Percentiles rank a stretch among this genome's conserved stretches.
phyloP scores from a whole-genome alignment of 2,888 invertebrate genomes.

The Heliconius ismenius region DNA sequence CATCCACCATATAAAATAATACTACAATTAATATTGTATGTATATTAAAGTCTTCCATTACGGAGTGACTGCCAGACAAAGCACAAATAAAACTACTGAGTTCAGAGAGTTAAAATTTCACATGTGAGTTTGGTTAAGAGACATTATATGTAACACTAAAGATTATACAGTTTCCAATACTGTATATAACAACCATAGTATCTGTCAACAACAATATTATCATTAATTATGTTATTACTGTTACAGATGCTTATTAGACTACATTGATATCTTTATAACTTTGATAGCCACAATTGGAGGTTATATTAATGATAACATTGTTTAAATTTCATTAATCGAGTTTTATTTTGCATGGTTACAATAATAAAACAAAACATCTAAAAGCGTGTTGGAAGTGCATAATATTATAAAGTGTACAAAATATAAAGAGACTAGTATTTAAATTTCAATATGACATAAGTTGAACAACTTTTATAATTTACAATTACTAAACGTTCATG shows the following conservation, averaged over 20 bases:
- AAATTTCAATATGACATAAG: neutral
- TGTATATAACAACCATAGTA: neutral
- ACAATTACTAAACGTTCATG: conserved; percentile 34
- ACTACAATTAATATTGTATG: no score
- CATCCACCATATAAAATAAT: neutral
- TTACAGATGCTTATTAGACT: neutral
- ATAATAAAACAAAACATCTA: neutral
- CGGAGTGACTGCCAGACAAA: no score
- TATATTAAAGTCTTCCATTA: no score
- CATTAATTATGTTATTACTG: conserved; percentile 9
- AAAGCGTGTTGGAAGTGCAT: conserved; percentile 8
- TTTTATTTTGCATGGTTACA: neutral
- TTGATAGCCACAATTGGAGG: neutral
- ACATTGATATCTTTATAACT: conserved; percentile 3
- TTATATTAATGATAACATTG: conserved; percentile 2
- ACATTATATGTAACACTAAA: neutral
- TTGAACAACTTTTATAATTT: conserved; percentile 22
- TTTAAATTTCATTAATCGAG: neutral
- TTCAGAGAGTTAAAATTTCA: no score
- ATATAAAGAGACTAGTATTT: neutral
- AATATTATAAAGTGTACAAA: neutral
- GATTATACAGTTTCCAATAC: neutral
- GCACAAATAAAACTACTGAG: no score
- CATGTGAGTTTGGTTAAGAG: no score
- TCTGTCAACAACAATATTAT: conserved; percentile 7